Evolutionary conservation across 2,797 vertebrate genomes (phyloP).

Genomic region (Enteromius trimaculatus): DNA sequence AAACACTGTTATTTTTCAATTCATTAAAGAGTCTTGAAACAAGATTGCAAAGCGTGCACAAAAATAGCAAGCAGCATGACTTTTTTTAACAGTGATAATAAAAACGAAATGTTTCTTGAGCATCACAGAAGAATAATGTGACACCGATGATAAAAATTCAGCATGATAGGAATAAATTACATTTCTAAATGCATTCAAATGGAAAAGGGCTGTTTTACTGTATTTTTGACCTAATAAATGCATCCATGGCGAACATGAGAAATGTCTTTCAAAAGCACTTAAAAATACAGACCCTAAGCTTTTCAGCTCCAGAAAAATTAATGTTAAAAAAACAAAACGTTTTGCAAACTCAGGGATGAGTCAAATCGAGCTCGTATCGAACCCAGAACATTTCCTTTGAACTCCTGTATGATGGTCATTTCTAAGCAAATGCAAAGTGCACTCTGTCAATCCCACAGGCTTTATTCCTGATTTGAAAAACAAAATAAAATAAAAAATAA

Average conservation of each 20-base stretch:
- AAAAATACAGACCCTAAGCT: neutral
- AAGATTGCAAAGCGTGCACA: neutral
- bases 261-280: neutral
- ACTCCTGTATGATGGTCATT: neutral
- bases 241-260: neutral
- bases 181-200: neutral
- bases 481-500: constrained; percentile 36
- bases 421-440: constrained; percentile 12
- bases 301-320: neutral
- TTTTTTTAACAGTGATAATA: neutral
- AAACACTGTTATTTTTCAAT: neutral
- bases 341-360: neutral
- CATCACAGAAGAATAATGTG: neutral
- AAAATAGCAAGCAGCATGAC: neutral
- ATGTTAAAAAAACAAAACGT: neutral
- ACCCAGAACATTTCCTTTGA: neutral
- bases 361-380: neutral
- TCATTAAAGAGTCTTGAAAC: neutral
- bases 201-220: neutral
- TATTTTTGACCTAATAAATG: neutral
- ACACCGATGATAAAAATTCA: neutral
- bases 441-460: constrained; percentile 30
- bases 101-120: neutral
- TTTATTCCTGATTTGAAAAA: constrained; percentile 58
- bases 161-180: neutral